Conservation (phyloP, 2,888 invertebrate genomes). For the Lomographa bimaculata region DNA sequence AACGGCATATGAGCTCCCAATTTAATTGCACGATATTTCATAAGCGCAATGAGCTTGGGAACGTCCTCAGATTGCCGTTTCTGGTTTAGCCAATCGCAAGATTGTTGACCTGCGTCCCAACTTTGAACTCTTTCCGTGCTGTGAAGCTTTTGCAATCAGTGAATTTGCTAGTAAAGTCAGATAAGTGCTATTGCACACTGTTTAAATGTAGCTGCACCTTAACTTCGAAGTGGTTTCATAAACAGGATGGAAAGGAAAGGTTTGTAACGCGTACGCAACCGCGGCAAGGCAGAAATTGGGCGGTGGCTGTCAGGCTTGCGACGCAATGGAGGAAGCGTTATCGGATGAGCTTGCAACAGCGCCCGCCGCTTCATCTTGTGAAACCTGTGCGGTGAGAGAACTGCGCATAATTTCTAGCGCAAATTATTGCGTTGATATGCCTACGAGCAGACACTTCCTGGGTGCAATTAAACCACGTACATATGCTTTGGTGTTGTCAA, state of each 20-base stretch:
- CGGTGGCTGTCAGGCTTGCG: slow-evolving; percentile 31
- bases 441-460: slow-evolving; percentile 10
- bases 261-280: slow-evolving; percentile 33
- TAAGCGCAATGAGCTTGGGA: slow-evolving; percentile 4
- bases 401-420: slow-evolving; percentile 25
- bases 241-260: slow-evolving; percentile 20
- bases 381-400: slow-evolving; percentile 27
- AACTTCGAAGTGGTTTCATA: slow-evolving; percentile 6
- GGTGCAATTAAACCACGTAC: slow-evolving; percentile 6
- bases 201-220: slow-evolving; percentile 1
- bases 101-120: neutral
- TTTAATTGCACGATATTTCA: slow-evolving; percentile 16
- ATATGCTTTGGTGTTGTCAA: no score
- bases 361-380: slow-evolving; percentile 29
- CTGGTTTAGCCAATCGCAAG: neutral
- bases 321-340: slow-evolving; percentile 70
- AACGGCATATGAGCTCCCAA: slow-evolving; percentile 36
- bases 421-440: slow-evolving; percentile 21
- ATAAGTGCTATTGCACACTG: slow-evolving; percentile 1
- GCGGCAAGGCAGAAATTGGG: slow-evolving; percentile 67
- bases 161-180: slow-evolving; percentile 1
- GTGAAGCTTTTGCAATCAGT: neutral
- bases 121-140: neutral
- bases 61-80: slow-evolving; percentile 1
- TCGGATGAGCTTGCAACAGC: slow-evolving; percentile 64